Evolutionary conservation across 2,888 invertebrate genomes (phyloP), one percentile per base, ranked within the genome.

Genomic region (Eupithecia pulchellata): DNA sequence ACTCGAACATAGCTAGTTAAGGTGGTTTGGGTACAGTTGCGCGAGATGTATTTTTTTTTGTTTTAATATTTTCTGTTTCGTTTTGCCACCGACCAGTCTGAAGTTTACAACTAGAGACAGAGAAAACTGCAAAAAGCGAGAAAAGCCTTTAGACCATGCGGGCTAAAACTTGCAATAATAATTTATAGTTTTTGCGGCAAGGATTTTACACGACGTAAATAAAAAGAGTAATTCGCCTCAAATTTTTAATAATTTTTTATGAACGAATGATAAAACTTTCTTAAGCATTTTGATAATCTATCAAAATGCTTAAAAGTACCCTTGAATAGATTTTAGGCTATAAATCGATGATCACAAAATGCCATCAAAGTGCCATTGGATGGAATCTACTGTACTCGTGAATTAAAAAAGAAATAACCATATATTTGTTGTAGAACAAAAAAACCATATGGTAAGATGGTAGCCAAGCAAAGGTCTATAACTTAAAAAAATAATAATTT

Each of bases 1-100:
- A 77, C 72, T 73, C 64, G 66, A 75, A 73, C 70, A 72, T 67
- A 71, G 74, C 69, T 72, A 66, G 73, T 77, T 74, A 72, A 36
- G 25, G 25, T 52, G 52, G 52, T 13, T 52, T 4, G 52, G 25
- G 11, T 25, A 20, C 4, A 11, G 11, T 52, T 52, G 25, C 25
- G 1, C 4, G 2, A 13, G 11, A 52, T 25, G 9, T 9, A 11
- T 25, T 20, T 52, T 52, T 11, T 52, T 5, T 17, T 17, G 39
- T 39, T 25, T 20, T 47, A 9, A 8, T 13, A 52, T 52, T 52
- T 25, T 52, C 4, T 52, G 13, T 52, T 4, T 9, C 11, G 11
- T 52, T 2, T 9, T 9, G 42, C 42, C 20, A 20, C 20, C 9
- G 11, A 13, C 14, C 8, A 39, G 39, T 6, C 6, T 39, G n/a